Conservation (phyloP, 1,140 invertebrate genomes). For the Aphelinus atriplicis region DNA sequence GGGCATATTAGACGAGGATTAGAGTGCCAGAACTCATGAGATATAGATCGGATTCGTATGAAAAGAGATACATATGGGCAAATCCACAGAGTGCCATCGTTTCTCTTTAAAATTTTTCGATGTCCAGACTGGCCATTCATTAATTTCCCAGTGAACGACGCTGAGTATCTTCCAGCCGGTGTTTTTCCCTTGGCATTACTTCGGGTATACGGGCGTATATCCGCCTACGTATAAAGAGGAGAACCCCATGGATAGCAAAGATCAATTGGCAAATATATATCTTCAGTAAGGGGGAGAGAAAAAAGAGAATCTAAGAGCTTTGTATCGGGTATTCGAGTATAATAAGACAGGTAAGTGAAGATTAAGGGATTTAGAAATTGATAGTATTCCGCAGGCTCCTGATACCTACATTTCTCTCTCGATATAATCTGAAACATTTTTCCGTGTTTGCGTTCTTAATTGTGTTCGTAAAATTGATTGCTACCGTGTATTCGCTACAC, state of each 20-base stretch:
- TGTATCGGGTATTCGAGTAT: constrained; percentile 21
- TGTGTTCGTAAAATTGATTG: too few relatives aligned
- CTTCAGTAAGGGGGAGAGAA: background rate
- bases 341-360: constrained; percentile 1
- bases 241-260: constrained; percentile 21
- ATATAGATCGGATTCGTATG: too few relatives aligned
- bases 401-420: too few relatives aligned
- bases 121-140: constrained; percentile 3
- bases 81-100: background rate
- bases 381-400: background rate
- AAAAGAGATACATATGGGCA: too few relatives aligned
- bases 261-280: constrained; percentile 27
- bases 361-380: background rate
- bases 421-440: too few relatives aligned
- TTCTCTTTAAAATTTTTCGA: constrained; percentile 21
- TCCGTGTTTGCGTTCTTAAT: too few relatives aligned
- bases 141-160: constrained; percentile 25
- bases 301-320: constrained; percentile 8
- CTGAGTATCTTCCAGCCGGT: background rate
- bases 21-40: too few relatives aligned
- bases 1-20: too few relatives aligned
- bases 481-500: too few relatives aligned
- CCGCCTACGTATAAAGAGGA: constrained; percentile 6
- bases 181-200: background rate
- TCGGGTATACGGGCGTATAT: background rate